A percentile compares a stretch with the other conserved stretches of the same genome.
These are phyloP conservation scores for Oxycera nigricornis DNA, from an alignment of 2,888 invertebrate genomes.

Conservation along the genomic window DNA sequence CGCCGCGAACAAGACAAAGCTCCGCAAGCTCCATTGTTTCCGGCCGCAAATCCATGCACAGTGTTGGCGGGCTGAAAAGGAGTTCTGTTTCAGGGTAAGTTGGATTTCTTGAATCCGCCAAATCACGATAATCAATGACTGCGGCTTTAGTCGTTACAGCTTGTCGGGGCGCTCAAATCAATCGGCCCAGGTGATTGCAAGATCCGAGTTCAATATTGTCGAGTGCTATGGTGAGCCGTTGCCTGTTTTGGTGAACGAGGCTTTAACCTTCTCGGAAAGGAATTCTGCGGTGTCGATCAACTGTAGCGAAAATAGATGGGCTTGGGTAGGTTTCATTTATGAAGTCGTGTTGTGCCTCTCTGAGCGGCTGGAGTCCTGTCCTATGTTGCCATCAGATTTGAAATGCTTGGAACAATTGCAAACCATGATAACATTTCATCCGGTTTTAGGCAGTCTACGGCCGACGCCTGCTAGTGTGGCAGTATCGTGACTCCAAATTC, in stretches of 20 bases:
- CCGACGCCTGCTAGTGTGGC: slow-evolving; percentile 86
- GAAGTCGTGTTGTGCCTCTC: too few relatives aligned
- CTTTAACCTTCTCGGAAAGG: slow-evolving; percentile 79
- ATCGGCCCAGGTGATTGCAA: slow-evolving; percentile 77
- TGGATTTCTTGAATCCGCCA: neutral
- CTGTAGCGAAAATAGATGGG: slow-evolving; percentile 65
- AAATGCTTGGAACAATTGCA: too few relatives aligned
- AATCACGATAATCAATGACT: too few relatives aligned
- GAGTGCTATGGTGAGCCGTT: slow-evolving; percentile 83
- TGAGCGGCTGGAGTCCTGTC: too few relatives aligned
- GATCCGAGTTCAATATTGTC: slow-evolving; percentile 75
- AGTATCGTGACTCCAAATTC: slow-evolving; percentile 65
- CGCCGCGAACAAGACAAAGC: slow-evolving; percentile 51
- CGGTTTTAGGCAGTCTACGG: slow-evolving; percentile 80
- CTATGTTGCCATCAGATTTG: too few relatives aligned
- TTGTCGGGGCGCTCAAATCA: slow-evolving; percentile 70
- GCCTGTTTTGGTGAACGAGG: slow-evolving; percentile 89
- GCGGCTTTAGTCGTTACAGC: slow-evolving; percentile 66
- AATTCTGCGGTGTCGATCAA: slow-evolving; percentile 63
- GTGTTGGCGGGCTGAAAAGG: slow-evolving; percentile 53
- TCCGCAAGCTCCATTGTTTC: slow-evolving; percentile 50
- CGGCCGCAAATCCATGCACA: slow-evolving; percentile 54
- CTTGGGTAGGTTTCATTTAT: slow-evolving; percentile 66
- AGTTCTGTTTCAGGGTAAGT: slow-evolving; percentile 51
- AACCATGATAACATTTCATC: neutral